These are phyloP conservation scores for Echinops telfairi DNA, from an alignment of 2,113 vertebrate genomes.

Conservation along the genomic window DNA sequence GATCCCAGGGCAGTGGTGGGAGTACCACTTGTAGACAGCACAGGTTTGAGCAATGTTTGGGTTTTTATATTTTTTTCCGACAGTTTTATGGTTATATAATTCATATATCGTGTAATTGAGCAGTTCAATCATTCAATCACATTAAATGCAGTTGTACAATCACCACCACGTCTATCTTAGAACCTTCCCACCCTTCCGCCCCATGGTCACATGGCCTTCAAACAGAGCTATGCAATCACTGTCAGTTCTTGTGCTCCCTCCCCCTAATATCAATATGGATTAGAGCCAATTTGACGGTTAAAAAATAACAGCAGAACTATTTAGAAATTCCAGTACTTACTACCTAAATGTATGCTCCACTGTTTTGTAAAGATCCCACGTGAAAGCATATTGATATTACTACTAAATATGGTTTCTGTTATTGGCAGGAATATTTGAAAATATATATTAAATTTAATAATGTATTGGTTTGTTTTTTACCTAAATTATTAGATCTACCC, in stretches of 20 bases:
- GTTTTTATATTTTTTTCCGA: no score
- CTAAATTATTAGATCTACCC: neutral
- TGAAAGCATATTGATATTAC: neutral
- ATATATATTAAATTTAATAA: neutral
- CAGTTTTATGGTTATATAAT: no score
- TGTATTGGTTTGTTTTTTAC: neutral
- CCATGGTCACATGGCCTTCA: no score
- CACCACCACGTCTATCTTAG: no score
- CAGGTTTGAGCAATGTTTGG: neutral
- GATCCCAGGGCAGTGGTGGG: no score
- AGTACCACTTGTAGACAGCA: neutral
- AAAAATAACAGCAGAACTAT: neutral
- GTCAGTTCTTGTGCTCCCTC: no score
- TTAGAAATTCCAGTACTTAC: neutral
- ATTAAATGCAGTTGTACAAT: no score
- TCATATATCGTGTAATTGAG: no score
- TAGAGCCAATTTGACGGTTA: neutral
- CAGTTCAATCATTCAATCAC: no score
- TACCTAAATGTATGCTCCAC: neutral
- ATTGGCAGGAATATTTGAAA: neutral
- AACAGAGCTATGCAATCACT: no score
- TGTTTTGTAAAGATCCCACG: neutral
- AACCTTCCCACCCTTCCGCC: no score
- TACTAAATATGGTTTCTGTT: neutral
- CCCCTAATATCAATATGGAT: no score